Conservation (phyloP, 2,888 invertebrate species). For the Dolichomitus sp. region DNA sequence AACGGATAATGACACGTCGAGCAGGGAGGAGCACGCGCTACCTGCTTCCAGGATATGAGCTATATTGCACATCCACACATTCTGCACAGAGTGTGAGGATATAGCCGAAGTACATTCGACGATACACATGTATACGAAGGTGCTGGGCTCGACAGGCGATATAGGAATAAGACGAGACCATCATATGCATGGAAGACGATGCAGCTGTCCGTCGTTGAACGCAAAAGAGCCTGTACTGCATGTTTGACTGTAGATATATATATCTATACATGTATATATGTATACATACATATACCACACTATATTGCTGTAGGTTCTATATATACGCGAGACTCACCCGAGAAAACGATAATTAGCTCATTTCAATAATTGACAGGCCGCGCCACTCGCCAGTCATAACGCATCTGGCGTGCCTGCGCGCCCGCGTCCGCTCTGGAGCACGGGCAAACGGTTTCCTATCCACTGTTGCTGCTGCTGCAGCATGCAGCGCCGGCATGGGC, state of each 20-base stretch:
- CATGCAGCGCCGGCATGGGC: slow-evolving; percentile 21
- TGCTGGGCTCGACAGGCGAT: slow-evolving; percentile 35
- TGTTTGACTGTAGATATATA: neutral
- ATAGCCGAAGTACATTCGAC: slow-evolving; percentile 29
- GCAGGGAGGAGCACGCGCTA: slow-evolving; percentile 76
- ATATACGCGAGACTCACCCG: slow-evolving; percentile 64
- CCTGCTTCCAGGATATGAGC: slow-evolving; percentile 69
- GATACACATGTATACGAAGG: slow-evolving; percentile 45
- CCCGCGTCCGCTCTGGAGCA: slow-evolving; percentile 55
- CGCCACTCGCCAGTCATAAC: slow-evolving; percentile 76
- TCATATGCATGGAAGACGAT: slow-evolving; percentile 61
- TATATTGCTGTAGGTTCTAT: neutral
- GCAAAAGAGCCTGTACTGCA: slow-evolving; percentile 28
- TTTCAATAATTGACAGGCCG: slow-evolving; percentile 85
- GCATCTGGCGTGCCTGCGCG: slow-evolving; percentile 79
- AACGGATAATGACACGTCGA: slow-evolving; percentile 78
- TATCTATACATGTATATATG: slow-evolving; percentile 2
- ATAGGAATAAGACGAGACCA: slow-evolving; percentile 36
- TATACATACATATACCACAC: neutral
- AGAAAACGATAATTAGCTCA: slow-evolving; percentile 85
- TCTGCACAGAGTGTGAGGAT: slow-evolving; percentile 38
- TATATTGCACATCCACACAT: slow-evolving; percentile 60
- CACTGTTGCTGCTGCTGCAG: slow-evolving; percentile 29
- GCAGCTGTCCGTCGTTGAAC: slow-evolving; percentile 78
- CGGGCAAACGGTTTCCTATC: slow-evolving; percentile 61